These are phyloP conservation scores for Ctenodactylus gundi DNA, from an alignment of 2,113 vertebrate species.

Conservation along the genomic window DNA sequence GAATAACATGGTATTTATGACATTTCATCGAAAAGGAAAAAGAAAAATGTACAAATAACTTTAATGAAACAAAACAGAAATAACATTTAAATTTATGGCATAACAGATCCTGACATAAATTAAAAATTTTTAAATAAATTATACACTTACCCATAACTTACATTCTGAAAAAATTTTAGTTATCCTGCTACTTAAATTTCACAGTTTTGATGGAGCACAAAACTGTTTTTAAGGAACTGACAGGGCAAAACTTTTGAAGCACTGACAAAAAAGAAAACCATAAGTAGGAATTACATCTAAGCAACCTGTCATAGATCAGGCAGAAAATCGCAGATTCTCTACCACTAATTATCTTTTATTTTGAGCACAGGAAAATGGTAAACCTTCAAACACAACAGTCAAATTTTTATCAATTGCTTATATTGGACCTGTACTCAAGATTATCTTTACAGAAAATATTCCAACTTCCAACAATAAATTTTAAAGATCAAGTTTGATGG, in stretches of 20 bases:
- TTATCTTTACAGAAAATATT: slow-evolving; percentile 29
- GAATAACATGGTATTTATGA: not conserved
- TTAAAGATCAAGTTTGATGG: slow-evolving; percentile 20
- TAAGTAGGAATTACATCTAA: not conserved
- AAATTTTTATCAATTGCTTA: not conserved
- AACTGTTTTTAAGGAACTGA: not conserved
- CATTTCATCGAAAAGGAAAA: not conserved
- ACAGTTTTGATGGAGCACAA: not conserved
- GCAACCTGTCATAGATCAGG: too few species aligned
- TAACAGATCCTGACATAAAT: not conserved
- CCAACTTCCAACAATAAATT: not conserved
- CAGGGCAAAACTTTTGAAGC: not conserved
- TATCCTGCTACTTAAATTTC: not conserved
- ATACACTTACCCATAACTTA: not conserved
- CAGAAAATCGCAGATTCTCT: too few species aligned
- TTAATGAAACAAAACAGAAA: not conserved
- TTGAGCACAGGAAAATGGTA: too few species aligned
- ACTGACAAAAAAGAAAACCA: not conserved
- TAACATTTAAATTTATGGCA: not conserved
- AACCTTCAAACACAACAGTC: not conserved
- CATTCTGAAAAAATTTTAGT: not conserved
- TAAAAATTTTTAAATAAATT: not conserved
- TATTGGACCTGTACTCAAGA: not conserved
- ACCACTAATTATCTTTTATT: too few species aligned
- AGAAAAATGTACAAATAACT: not conserved